Conservation (phyloP, 2,113 vertebrate species). For the Puffinus mauretanicus region DNA sequence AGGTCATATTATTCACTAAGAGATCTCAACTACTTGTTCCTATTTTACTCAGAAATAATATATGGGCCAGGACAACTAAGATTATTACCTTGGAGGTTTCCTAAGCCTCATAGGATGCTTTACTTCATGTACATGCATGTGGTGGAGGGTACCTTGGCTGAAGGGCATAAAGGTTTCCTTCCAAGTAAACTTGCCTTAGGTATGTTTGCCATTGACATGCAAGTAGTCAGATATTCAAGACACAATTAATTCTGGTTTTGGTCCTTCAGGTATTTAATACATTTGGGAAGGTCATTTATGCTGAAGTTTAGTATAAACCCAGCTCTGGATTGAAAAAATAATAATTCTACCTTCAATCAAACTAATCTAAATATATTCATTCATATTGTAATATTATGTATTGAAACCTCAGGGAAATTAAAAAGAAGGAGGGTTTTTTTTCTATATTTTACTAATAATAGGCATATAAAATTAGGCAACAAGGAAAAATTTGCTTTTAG, state of each 20-base stretch:
- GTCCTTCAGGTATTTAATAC: not conserved
- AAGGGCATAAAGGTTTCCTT: not conserved
- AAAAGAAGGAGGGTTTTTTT: not conserved
- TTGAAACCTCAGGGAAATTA: not conserved
- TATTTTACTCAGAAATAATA: not conserved
- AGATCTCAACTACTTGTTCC: not conserved
- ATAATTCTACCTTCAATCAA: not conserved
- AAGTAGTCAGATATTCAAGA: not conserved
- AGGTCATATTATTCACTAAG: not conserved
- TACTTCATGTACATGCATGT: not conserved
- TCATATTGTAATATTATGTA: not conserved
- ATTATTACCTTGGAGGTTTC: not conserved
- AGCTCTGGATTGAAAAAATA: not conserved
- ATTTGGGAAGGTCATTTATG: conserved; percentile 16
- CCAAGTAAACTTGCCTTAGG: not conserved
- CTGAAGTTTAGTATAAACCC: not conserved
- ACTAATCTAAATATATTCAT: not conserved
- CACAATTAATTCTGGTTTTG: conserved; percentile 12
- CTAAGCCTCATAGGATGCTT: not conserved
- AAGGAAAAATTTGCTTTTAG: not conserved
- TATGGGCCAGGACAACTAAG: not conserved
- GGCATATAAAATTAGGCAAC: not conserved
- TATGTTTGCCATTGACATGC: not conserved
- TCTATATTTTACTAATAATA: not conserved
- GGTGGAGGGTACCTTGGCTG: not conserved